Base-by-base conservation (phyloP, 2,113 vertebrate species). In the Megaceryle torquata region DNA sequence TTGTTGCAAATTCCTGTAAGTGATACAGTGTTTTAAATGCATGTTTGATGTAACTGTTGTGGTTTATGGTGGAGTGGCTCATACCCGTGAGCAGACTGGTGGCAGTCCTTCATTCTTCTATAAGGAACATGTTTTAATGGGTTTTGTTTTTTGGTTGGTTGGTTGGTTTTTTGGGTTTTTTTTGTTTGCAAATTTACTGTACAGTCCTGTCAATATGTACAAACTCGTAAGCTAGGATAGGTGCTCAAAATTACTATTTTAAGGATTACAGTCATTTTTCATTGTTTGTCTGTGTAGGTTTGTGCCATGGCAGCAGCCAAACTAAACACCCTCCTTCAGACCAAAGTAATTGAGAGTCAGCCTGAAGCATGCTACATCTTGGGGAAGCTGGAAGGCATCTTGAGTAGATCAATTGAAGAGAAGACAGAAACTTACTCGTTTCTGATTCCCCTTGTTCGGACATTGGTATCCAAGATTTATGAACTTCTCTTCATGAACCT, bases 401-500 rank as follows among this genome's bases (percentile, higher is more conserved):
- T 99, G 84, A 98, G 98, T 80, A 98, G 98, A 18, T 99, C 99
- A 20, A 97, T 99, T 91, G 98, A 97, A 92, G 98, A 99, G 74
- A 98, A 98, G 67, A 98, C 98, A 1, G 99, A 99, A 97, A 99
- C 97, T 2, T 99, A 99, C 86, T 98, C 98, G 5, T 99, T 99
- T 96, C 96, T 99, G 72, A 99, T 99, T 95, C 99, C 99, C 5
- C 98, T 99, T 71, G 97, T 99, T 76, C 98, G 99, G 25, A 99
- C 99, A 4, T 97, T 99, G 82, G 98, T 99, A 51, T 98, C 98
- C 89, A 99, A 99, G 98, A 98, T 99, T 50, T 98, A 99, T 94
- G 98, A 99, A 33, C 98, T 99, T 77, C 98, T 99, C 37, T 99
- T 99, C 97, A 99, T 99, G 99, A 99, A 98, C 88, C 97, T 99